A percentile compares a stretch with the other conserved stretches of the same genome.
These are phyloP conservation scores for Lasioglossum calceatum DNA, from an alignment of 2,888 invertebrate genomes.

Conservation along the genomic window DNA sequence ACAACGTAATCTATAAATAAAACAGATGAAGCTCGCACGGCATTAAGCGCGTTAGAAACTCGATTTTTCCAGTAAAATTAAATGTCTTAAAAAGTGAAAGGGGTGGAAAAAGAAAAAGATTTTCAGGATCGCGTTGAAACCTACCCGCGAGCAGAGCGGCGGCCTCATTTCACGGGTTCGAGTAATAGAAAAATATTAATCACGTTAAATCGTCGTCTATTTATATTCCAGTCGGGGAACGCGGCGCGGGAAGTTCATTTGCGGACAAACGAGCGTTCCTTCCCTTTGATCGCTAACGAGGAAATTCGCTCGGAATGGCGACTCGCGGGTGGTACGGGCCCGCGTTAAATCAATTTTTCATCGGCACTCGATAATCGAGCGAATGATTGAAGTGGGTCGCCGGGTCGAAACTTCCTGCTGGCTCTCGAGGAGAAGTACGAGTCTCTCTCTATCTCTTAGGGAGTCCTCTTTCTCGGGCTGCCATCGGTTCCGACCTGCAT, in stretches of 20 bases:
- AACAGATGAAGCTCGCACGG: not conserved
- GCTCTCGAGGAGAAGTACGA: conserved; percentile 22
- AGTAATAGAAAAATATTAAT: not conserved
- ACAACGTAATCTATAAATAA: not conserved
- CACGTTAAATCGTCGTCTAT: not conserved
- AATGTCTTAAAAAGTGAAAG: not conserved
- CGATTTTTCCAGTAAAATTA: not conserved
- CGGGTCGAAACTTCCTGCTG: conserved; percentile 61
- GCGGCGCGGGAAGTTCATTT: not conserved
- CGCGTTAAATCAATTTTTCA: conserved; percentile 65
- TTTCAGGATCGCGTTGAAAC: not conserved
- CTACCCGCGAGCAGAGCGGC: not conserved
- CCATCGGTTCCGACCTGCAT: conserved; percentile 29
- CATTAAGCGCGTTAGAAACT: not conserved
- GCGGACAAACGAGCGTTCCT: not conserved
- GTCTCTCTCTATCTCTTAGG: conserved; percentile 12
- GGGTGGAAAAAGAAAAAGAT: not conserved
- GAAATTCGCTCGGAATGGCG: conserved; percentile 53
- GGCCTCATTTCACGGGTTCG: not conserved
- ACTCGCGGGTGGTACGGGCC: conserved; percentile 32
- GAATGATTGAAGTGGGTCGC: conserved; percentile 54
- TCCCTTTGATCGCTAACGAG: conserved; percentile 44
- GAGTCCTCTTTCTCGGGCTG: conserved; percentile 16
- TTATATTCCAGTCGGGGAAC: not conserved
- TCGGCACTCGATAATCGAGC: conserved; percentile 63